A percentile compares a stretch with the other conserved stretches of the same genome.
These are phyloP conservation scores for Atta colombica DNA, from an alignment of 1,140 invertebrate genomes.

Conservation along the genomic window DNA sequence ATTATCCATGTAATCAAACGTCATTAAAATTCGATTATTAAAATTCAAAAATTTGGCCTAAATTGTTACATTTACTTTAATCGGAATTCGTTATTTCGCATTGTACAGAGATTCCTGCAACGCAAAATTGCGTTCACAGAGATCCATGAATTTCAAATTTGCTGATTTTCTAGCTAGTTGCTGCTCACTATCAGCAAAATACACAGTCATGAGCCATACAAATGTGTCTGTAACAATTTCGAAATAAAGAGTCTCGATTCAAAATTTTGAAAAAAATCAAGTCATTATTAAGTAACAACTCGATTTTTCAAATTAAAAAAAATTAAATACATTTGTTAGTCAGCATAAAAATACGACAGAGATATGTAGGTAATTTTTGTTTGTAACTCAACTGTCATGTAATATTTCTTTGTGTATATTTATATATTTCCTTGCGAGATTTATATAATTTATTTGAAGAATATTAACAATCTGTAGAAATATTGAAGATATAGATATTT, in stretches of 20 bases:
- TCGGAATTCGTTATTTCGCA: constrained; percentile 38
- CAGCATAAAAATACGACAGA: background rate
- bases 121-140: constrained; percentile 35
- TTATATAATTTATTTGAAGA: background rate
- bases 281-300: background rate
- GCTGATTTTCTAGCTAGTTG: constrained; percentile 35
- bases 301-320: background rate
- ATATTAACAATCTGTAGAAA: background rate
- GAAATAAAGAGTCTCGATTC: constrained; percentile 15
- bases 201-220: constrained; percentile 36
- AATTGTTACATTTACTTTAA: constrained; percentile 29
- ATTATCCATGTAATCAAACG: background rate
- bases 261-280: constrained; percentile 32
- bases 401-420: background rate
- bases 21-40: background rate
- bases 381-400: background rate
- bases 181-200: constrained; percentile 39
- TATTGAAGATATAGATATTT: background rate
- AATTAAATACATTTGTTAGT: background rate
- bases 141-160: constrained; percentile 46
- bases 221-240: constrained; percentile 33
- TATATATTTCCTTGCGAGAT: background rate
- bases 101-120: constrained; percentile 32
- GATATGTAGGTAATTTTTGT: background rate
- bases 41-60: background rate